Evolutionary conservation across 2,113 vertebrate genomes (phyloP).

Genomic region (Ctenodactylus gundi): DNA sequence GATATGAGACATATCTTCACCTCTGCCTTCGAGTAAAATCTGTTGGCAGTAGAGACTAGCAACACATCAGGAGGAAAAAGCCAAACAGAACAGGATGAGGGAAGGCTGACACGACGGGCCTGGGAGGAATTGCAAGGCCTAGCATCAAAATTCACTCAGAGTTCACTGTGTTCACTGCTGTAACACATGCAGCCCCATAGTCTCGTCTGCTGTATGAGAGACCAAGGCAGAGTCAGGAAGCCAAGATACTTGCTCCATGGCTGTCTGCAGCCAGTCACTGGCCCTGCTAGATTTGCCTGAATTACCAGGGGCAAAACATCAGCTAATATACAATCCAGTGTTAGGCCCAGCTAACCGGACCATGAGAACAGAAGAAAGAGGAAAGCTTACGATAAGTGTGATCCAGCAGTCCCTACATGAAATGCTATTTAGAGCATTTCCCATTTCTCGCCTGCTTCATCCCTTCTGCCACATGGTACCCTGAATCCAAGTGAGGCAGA

Average conservation of each 20-base stretch:
- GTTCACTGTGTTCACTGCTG: not conserved
- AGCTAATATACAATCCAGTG: not conserved
- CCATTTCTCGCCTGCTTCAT: not conserved
- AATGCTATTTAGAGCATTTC: not conserved
- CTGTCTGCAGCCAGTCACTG: not conserved
- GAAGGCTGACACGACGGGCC: not conserved
- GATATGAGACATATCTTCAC: not conserved
- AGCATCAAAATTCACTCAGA: not conserved
- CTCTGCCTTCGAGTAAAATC: not conserved
- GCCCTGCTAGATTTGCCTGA: not conserved
- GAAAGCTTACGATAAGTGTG: not conserved
- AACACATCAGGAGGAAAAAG: not conserved
- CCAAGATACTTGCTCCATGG: not conserved
- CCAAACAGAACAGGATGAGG: not conserved
- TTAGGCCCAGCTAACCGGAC: not conserved
- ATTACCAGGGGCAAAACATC: not conserved
- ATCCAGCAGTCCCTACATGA: not conserved
- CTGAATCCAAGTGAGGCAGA: not conserved
- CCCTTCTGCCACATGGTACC: not conserved
- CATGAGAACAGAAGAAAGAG: not conserved
- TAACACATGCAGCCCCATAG: not conserved
- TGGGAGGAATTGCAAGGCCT: not conserved
- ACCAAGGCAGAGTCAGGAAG: not conserved
- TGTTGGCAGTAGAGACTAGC: not conserved
- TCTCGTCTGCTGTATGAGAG: not conserved